Conservation (phyloP, 1,140 invertebrate species). For the Aphaenogaster floridana region DNA sequence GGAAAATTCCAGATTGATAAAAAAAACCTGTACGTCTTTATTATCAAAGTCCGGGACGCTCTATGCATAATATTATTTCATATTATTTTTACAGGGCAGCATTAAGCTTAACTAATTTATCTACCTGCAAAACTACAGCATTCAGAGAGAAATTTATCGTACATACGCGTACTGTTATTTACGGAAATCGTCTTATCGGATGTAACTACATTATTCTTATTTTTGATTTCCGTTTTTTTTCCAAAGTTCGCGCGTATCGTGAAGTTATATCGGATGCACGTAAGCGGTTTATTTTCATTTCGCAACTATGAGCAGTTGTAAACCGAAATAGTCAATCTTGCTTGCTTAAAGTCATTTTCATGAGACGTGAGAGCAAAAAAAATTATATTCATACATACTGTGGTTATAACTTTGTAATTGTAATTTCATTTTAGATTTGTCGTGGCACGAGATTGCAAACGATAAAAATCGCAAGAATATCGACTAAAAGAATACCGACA, state of each 20-base stretch:
- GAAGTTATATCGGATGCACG: slow-evolving; percentile 26
- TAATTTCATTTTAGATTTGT: not conserved
- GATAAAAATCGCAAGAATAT: not conserved
- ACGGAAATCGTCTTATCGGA: slow-evolving; percentile 3
- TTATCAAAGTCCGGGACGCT: not conserved
- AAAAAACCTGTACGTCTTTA: not conserved
- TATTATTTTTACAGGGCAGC: slow-evolving; percentile 7
- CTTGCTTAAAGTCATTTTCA: slow-evolving; percentile 3
- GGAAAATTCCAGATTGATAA: not conserved
- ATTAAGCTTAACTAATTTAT: slow-evolving; percentile 21
- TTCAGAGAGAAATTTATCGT: slow-evolving; percentile 6
- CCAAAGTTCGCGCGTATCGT: not conserved
- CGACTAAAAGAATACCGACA: not conserved
- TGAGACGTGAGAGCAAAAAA: not conserved
- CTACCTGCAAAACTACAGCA: not conserved
- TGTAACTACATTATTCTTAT: slow-evolving; percentile 6
- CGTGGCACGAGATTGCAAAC: not conserved
- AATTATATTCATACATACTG: not conserved
- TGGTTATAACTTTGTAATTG: not conserved
- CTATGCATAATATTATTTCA: not conserved
- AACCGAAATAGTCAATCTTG: slow-evolving; percentile 14
- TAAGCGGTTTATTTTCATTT: slow-evolving; percentile 38
- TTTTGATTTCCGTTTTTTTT: slow-evolving; percentile 33
- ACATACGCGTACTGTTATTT: not conserved
- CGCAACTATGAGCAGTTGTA: not conserved